Evolutionary conservation across 2,113 vertebrate genomes (phyloP), one percentile per base, ranked within the genome.

Genomic region (Xenus cinereus): DNA sequence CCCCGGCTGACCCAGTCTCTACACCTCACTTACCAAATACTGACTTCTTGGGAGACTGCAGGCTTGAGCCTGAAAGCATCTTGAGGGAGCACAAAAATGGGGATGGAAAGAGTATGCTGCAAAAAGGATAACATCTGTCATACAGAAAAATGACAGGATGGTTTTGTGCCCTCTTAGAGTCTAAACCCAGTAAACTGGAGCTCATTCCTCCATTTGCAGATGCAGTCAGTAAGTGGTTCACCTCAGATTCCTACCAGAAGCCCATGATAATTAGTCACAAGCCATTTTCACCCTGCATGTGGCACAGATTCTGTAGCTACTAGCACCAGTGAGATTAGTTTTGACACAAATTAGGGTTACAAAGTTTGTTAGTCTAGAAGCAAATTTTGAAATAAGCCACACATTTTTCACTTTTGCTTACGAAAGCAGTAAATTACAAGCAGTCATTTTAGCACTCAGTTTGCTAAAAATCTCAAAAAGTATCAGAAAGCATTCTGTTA

Each of bases 1-100:
- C 4, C 13, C 35, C 28, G 56, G 53, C 35, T 46, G 54, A 41
- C 16, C 22, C 2, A 6, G 19, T 10, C 53, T 32, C 74, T 41
- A 3, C 24, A 28, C 11, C 9, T 35, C 62, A 21, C 28, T 41
- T 19, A 69, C 41, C 0, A 0, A 0, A 19, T 4, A 35, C 4
- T 5, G 10, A 37, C 28, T 54, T 46, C 56, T 6, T 14, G 19
- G 35, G 26, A 81, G 3, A 37, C 15, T 46, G 28, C 12, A 43
- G 57, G 67, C 45, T 88, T 71, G 27, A 53, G 41, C 43, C 39
- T 19, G 5, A 51, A 80, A 87, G 24, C 10, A 62, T 33, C 53
- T 56, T 2, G 2, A 24, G 57, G 45, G 17, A 83, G 14, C 24
- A 88, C 14, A 92, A 53, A 22, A 4, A 51, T 2, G 10, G 35